Percentiles rank a stretch among this genome's conserved stretches.
Conservation (phyloP, 2,113 vertebrate genomes). For the Sakesphorus luctuosus region DNA sequence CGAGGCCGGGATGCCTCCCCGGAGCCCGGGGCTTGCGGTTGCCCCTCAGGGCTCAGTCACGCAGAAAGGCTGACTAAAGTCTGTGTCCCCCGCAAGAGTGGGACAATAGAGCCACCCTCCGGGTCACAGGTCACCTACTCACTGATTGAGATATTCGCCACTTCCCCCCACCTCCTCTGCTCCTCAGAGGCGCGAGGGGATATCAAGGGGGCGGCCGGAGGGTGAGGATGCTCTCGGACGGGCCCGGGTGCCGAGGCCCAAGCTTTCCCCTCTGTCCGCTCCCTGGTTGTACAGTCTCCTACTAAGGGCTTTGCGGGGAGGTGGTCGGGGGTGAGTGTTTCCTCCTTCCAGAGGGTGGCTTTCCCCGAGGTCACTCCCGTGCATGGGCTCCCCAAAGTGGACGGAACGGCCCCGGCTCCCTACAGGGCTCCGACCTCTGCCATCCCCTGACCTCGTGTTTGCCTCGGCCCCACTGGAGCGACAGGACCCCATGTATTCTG, state of each 20-base stretch:
- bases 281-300: background rate
- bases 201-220: background rate
- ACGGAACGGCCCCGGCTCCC: background rate
- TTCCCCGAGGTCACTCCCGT: background rate
- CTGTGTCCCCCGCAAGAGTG: conserved; percentile 75
- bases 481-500: background rate
- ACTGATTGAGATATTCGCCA: conserved; percentile 84
- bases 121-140: conserved; percentile 80
- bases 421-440: accelerated
- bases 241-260: background rate
- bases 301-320: background rate
- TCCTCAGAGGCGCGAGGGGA: background rate
- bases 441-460: background rate
- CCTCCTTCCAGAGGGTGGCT: background rate
- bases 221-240: background rate
- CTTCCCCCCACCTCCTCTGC: conserved; percentile 29
- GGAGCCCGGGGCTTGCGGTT: conserved; percentile 58
- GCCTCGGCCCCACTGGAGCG: background rate
- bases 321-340: background rate
- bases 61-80: conserved; percentile 81
- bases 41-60: conserved; percentile 77
- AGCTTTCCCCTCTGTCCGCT: background rate
- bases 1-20: conserved; percentile 26
- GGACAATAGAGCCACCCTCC: conserved; percentile 82
- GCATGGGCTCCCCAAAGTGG: background rate